Base-by-base conservation (phyloP, 2,797 vertebrate genomes). In the Cyclura pinguis region DNA sequence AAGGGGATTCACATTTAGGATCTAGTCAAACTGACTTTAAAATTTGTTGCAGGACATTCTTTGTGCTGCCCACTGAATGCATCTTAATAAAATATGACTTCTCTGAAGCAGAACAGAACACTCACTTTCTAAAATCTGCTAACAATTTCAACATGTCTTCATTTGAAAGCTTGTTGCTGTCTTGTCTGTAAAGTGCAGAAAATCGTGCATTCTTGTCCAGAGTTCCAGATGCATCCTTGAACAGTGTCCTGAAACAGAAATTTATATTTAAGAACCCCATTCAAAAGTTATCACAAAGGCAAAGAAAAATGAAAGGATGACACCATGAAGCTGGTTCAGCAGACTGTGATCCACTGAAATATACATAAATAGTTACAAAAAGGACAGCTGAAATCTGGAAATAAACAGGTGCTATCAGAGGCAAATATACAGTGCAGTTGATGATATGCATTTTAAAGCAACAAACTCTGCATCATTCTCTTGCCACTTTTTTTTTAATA, bases 111-210 rank as follows among this genome's bases (percentile, higher is more conserved):
- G 27, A 89, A 93, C 91, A 91, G 29, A 57, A 77, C 38, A 97
- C 98, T 95, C 96, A 99, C 99, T 99, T 99, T 93, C 98, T 98
- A 95, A 99, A 99, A 97, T 99, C 99, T 1, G 98, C 97, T 13
- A 99, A 98, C 62, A 99, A 97, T 96, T 99, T 99, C 94, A 99
- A 97, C 98, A 99, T 98, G 95, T 99, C 98, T 67, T 99, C 99
- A 38, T 99, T 98, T 52, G 99, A 99, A 90, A 99, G 97, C 94
- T 99, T 99, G 96, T 98, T 99, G 97, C 98, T 99, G 96, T 99
- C 99, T 96, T 99, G 99, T 90, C 98, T 97, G 97, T 99, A 99
- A 77, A 99, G 97, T 83, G 99, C 96, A 42, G 99, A 99, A 97
- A 99, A 99, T 52, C 98, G 97, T 95, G 98, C 96, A 72, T 95